Percentiles rank a stretch among this genome's conserved stretches.
phyloP scores from a whole-genome alignment of 2,797 vertebrate species.

The Sternarchorhynchus goeldii region DNA sequence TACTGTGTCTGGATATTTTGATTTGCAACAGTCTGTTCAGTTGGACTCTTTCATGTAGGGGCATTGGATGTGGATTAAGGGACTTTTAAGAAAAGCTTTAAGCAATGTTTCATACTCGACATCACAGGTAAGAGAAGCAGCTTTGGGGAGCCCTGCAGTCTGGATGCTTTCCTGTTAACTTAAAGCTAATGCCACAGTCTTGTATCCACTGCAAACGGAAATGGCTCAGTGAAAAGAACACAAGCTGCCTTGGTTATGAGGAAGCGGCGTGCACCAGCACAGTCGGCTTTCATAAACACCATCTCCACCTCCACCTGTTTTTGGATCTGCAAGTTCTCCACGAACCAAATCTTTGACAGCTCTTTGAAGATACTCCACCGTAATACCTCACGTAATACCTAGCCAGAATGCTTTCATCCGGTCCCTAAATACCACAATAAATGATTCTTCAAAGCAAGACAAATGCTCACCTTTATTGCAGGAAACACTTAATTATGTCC shows the following conservation, averaged over 20 bases:
- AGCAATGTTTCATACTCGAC: constrained; percentile 29
- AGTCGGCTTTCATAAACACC: not conserved
- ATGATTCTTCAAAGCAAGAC: not conserved
- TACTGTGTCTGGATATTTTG: not conserved
- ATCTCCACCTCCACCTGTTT: too few species aligned
- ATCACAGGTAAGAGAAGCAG: not conserved
- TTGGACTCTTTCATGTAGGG: not conserved
- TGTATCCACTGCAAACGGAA: not conserved
- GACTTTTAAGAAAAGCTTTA: constrained; percentile 13
- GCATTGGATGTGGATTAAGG: constrained; percentile 26
- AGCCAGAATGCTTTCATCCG: not conserved
- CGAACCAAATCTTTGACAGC: constrained; percentile 9
- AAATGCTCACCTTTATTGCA: constrained; percentile 15
- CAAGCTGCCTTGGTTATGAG: not conserved
- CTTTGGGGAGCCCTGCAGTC: constrained; percentile 22
- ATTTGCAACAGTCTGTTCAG: not conserved
- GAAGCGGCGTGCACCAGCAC: not conserved
- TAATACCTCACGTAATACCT: not conserved
- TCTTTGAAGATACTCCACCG: constrained; percentile 21
- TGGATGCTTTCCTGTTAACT: constrained; percentile 4
- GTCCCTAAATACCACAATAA: constrained; percentile 18
- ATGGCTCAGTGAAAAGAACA: constrained; percentile 5
- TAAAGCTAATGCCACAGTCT: constrained; percentile 14
- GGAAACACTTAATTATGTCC: constrained; percentile 11
- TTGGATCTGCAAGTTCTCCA: constrained; percentile 11